phyloP scores from a whole-genome alignment of 2,797 vertebrate genomes.

The Oreochromis mossambicus region DNA sequence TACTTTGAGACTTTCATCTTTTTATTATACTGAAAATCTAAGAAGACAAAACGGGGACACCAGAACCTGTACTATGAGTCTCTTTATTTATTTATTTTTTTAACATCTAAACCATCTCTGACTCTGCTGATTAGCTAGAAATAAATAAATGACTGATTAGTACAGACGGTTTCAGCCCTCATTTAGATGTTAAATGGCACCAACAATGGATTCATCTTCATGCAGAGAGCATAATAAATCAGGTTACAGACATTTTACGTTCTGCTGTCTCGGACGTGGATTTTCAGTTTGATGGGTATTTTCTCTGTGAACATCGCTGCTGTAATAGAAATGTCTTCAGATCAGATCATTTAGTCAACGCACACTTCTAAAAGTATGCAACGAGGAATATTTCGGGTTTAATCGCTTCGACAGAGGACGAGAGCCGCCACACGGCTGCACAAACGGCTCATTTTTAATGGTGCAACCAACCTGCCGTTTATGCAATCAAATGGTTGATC shows the following conservation, averaged over 20 bases:
- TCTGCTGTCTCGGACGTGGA: not conserved
- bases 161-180: not conserved
- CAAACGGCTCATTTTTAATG: rapidly evolving
- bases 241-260: not conserved
- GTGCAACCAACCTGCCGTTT: constrained; percentile 1
- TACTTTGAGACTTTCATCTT: not conserved
- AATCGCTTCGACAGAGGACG: not conserved
- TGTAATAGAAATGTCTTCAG: not conserved
- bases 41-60: not conserved
- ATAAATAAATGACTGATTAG: not conserved
- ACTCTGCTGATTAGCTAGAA: not conserved
- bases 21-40: not conserved
- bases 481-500: constrained; percentile 22
- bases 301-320: not conserved
- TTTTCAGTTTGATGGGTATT: not conserved
- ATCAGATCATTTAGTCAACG: not conserved
- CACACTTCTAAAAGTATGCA: not conserved
- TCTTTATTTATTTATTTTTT: not conserved
- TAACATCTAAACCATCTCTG: not conserved
- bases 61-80: rapidly evolving
- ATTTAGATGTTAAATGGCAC: not conserved
- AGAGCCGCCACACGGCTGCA: not conserved
- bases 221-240: not conserved
- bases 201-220: not conserved
- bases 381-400: not conserved